These are phyloP conservation scores for Lathronympha strigana DNA, from an alignment of 2,888 invertebrate species.

Conservation along the genomic window DNA sequence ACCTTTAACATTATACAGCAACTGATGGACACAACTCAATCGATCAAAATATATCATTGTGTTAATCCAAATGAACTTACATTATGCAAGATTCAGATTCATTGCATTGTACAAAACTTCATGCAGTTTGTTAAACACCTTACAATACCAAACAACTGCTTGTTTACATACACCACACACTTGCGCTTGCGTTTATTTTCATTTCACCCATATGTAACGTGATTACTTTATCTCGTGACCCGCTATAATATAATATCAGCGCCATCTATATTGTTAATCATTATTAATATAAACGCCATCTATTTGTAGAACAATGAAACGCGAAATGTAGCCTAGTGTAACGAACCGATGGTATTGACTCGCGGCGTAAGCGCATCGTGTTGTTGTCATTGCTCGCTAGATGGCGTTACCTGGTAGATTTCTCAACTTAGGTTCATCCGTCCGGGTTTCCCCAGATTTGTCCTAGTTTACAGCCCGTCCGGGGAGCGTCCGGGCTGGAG, in stretches of 20 bases:
- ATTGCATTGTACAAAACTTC: background rate
- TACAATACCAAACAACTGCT: background rate
- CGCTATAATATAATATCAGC: background rate
- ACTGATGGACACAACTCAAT: background rate
- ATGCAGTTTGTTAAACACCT: background rate
- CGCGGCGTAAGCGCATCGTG: background rate
- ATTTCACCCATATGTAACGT: background rate
- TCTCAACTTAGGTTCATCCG: background rate
- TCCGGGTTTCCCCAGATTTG: no score
- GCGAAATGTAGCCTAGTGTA: background rate
- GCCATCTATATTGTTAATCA: slow-evolving; percentile 22
- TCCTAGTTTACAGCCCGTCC: no score
- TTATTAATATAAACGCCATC: slow-evolving; percentile 25
- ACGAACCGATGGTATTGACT: background rate
- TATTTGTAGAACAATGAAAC: background rate
- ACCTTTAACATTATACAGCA: no score
- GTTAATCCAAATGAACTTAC: background rate
- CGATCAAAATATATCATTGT: background rate
- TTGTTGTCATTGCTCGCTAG: background rate
- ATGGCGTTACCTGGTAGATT: slow-evolving; percentile 3
- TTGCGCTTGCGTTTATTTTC: background rate
- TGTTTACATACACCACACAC: background rate
- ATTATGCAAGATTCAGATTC: background rate
- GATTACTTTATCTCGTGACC: background rate
- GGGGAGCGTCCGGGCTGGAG: no score